Conservation (phyloP, 2,797 vertebrate species). For the Parambassis ranga region DNA sequence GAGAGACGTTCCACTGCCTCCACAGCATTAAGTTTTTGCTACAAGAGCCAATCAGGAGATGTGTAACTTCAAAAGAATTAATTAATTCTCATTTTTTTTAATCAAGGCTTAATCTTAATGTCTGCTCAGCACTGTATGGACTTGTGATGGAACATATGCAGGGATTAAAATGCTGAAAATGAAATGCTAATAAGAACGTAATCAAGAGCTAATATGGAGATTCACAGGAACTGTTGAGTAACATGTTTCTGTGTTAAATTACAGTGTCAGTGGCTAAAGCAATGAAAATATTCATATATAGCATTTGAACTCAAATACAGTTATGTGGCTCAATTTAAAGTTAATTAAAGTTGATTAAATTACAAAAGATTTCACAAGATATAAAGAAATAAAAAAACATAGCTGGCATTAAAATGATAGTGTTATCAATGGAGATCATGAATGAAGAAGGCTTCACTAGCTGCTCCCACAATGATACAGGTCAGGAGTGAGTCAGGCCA, state of each 20-base stretch:
- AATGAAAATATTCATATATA: neutral
- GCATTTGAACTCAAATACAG: neutral
- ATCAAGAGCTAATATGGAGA: slow-evolving; percentile 25
- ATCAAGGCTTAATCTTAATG: slow-evolving; percentile 62
- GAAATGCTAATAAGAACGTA: slow-evolving; percentile 50
- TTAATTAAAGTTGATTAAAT: neutral
- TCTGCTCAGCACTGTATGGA: slow-evolving; percentile 43
- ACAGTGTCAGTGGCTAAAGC: neutral
- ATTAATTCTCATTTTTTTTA: slow-evolving; percentile 58
- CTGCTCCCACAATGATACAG: slow-evolving; percentile 4
- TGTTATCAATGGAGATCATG: neutral
- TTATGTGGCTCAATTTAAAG: neutral
- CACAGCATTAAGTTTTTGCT: slow-evolving; percentile 14
- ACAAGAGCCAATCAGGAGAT: slow-evolving; percentile 33
- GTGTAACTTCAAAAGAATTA: slow-evolving; percentile 47
- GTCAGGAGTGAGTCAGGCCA: too few relatives aligned
- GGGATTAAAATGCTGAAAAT: slow-evolving; percentile 59
- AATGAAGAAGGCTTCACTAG: neutral
- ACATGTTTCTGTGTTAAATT: slow-evolving; percentile 10
- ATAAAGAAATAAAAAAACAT: neutral
- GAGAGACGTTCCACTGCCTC: slow-evolving; percentile 10
- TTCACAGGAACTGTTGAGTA: slow-evolving; percentile 15
- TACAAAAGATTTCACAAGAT: neutral
- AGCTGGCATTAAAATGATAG: neutral
- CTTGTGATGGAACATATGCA: slow-evolving; percentile 25